A percentile compares a stretch with the other conserved stretches of the same genome.
These are phyloP conservation scores for Drosophila pruinosa DNA, from an alignment of 1,140 invertebrate genomes.

Conservation along the genomic window DNA sequence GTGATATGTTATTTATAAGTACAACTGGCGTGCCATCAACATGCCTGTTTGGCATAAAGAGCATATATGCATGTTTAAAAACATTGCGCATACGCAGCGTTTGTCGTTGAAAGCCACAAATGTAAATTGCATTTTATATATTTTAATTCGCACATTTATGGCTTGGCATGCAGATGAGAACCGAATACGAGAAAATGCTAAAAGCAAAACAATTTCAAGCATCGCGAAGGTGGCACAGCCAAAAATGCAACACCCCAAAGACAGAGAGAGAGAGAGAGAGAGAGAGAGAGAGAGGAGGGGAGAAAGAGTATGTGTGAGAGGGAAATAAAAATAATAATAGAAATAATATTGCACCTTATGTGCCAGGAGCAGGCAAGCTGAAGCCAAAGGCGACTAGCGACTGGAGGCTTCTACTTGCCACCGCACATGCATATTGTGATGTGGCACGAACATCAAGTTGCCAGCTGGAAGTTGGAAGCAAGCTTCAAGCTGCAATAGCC, in stretches of 20 bases:
- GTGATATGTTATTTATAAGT: no score
- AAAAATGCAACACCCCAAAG: background rate
- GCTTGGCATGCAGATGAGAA: slow-evolving; percentile 53
- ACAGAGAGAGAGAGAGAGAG: background rate
- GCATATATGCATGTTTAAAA: background rate
- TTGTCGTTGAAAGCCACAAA: slow-evolving; percentile 37
- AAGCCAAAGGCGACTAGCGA: slow-evolving; percentile 51
- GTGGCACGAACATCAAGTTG: slow-evolving; percentile 38
- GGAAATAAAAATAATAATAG: background rate
- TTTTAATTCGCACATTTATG: slow-evolving; percentile 73
- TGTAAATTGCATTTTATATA: slow-evolving; percentile 70
- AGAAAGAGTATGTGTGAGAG: no score
- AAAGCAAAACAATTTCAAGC: slow-evolving; percentile 14
- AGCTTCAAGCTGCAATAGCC: background rate
- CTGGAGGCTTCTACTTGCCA: no score
- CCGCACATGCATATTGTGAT: slow-evolving; percentile 47
- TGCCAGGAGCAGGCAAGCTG: slow-evolving; percentile 50
- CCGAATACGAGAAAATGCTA: slow-evolving; percentile 18
- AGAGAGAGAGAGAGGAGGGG: no score
- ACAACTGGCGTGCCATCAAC: no score
- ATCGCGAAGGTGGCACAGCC: no score
- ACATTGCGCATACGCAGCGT: background rate
- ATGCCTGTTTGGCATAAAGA: no score
- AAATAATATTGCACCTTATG: slow-evolving; percentile 68
- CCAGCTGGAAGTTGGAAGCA: background rate